Evolutionary conservation across 2,113 vertebrate species (phyloP).

Genomic region (Ondatra zibethicus): DNA sequence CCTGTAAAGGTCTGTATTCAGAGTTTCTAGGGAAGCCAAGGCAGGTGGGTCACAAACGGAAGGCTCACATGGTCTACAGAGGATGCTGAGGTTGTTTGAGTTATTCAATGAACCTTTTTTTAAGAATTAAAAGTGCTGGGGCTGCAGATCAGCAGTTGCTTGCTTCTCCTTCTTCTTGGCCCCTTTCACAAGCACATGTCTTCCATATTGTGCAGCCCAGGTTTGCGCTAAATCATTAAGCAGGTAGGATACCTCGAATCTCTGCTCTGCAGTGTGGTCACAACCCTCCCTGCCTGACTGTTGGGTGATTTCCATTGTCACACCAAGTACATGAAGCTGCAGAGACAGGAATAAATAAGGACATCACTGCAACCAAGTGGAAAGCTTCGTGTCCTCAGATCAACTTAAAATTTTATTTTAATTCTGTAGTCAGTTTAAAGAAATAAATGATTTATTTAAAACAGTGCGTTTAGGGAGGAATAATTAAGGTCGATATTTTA

Average conservation of each 20-base stretch:
- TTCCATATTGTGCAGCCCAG: background rate
- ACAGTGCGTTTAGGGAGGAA: background rate
- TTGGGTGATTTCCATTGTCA: background rate
- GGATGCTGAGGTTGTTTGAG: background rate
- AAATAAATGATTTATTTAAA: background rate
- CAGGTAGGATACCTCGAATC: background rate
- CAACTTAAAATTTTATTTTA: background rate
- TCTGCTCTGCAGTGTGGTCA: background rate
- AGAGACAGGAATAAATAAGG: background rate
- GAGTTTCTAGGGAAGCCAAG: background rate
- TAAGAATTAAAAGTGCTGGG: no score
- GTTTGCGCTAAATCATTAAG: background rate
- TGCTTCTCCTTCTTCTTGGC: no score
- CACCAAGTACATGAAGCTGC: background rate
- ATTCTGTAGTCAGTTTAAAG: background rate
- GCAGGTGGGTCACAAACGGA: background rate
- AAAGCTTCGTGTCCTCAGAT: background rate
- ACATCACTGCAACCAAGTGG: background rate
- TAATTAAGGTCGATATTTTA: background rate
- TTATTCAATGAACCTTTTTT: background rate
- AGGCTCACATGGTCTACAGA: background rate
- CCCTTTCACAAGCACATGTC: no score
- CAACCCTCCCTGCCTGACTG: background rate
- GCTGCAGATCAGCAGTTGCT: background rate
- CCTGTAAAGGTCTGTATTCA: background rate